Evolutionary conservation across 2,888 invertebrate genomes (phyloP).

Genomic region (Subacronicta megacephala): DNA sequence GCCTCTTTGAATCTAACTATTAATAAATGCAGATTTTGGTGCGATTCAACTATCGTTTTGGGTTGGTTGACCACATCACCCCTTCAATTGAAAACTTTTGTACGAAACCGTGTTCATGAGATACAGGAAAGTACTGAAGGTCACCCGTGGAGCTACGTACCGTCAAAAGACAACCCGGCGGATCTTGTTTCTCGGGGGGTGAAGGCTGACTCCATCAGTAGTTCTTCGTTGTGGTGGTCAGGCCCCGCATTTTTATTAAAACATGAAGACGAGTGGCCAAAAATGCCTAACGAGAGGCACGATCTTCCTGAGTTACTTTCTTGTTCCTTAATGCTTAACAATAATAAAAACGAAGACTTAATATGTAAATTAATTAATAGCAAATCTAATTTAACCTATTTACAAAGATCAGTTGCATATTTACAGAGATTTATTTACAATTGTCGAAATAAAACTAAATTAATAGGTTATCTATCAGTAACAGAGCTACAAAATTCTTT

Average conservation of each 20-base stretch:
- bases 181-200: slow-evolving; percentile 11
- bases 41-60: background rate
- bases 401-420: background rate
- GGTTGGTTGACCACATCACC: background rate
- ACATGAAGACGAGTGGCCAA: background rate
- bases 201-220: background rate
- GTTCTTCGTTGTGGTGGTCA: background rate
- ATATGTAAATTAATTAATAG: background rate
- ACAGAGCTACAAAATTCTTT: background rate
- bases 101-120: slow-evolving; percentile 7
- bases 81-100: background rate
- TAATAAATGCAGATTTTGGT: background rate
- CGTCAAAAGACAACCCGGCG: slow-evolving; percentile 11
- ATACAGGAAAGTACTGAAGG: background rate
- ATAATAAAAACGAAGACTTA: background rate
- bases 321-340: background rate
- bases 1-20: background rate
- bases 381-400: background rate
- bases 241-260: background rate
- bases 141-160: slow-evolving; percentile 5
- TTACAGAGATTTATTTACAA: background rate
- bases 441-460: background rate
- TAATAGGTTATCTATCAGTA: background rate
- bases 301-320: background rate
- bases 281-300: slow-evolving; percentile 1